Conservation (phyloP, 2,797 vertebrate genomes). For the Vultur gryphus region DNA sequence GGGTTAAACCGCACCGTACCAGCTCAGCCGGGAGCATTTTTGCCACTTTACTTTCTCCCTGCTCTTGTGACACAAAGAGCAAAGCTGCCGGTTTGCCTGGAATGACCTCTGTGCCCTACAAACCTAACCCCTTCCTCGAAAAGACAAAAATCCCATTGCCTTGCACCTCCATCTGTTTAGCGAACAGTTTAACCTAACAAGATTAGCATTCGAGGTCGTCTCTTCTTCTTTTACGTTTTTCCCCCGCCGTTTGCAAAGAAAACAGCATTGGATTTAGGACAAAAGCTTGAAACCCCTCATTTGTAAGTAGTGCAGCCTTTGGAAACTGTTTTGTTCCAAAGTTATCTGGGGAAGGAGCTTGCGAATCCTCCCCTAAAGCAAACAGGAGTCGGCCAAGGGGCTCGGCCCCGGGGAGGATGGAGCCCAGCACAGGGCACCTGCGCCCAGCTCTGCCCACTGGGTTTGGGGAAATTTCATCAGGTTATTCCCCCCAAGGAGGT, state of each 20-base stretch:
- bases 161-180: conserved; percentile 65
- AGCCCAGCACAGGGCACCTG: not conserved
- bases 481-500: not conserved
- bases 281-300: conserved; percentile 52
- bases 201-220: conserved; percentile 57
- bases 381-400: not conserved
- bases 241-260: conserved; percentile 28
- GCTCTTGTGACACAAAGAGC: conserved; percentile 37
- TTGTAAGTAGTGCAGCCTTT: conserved; percentile 45
- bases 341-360: not conserved
- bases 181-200: conserved; percentile 68
- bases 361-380: not conserved
- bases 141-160: conserved; percentile 55
- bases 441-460: not conserved
- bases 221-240: conserved; percentile 38
- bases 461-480: not conserved
- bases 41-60: not conserved
- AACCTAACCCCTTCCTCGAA: conserved; percentile 27
- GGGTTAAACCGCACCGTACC: not conserved
- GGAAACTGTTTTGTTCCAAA: conserved; percentile 55
- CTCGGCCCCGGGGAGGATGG: not conserved
- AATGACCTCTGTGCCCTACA: conserved; percentile 53
- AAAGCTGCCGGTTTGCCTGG: conserved; percentile 40
- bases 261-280: conserved; percentile 52
- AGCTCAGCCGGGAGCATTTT: not conserved